A percentile compares a stretch with the other conserved stretches of the same genome.
phyloP scores from a whole-genome alignment of 2,113 vertebrate genomes.

The Mobula hypostoma region DNA sequence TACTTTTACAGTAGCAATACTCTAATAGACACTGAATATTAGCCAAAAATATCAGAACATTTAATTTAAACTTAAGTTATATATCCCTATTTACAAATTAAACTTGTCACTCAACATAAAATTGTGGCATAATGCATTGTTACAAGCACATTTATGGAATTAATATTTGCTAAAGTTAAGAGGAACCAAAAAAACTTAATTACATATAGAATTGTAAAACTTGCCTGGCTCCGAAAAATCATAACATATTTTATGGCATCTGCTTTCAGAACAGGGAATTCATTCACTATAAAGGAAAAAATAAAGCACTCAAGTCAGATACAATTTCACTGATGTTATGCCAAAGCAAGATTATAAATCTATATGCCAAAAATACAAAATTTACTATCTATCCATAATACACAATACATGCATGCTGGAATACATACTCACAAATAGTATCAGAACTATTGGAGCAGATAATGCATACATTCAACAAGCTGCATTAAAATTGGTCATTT shows the following conservation, averaged over 20 bases:
- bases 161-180: no score
- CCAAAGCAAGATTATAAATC: background rate
- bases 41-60: background rate
- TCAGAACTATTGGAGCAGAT: background rate
- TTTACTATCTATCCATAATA: background rate
- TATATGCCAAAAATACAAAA: background rate
- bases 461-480: background rate
- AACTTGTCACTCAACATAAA: background rate
- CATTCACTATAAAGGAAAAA: conserved; percentile 71
- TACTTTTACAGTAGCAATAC: background rate
- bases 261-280: conserved; percentile 95
- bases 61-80: background rate
- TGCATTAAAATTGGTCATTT: background rate
- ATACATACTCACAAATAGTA: background rate
- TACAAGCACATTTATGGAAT: no score
- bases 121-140: background rate
- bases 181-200: no score
- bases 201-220: conserved; percentile 25
- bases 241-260: conserved; percentile 98
- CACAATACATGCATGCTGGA: background rate
- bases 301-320: conserved; percentile 36
- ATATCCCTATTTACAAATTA: background rate
- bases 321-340: background rate
- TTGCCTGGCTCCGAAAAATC: conserved; percentile 97
- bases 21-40: background rate